Evolutionary conservation across 2,888 invertebrate species (phyloP), one percentile per base, ranked within the genome.

Genomic region (Diachrysia chrysitis): DNA sequence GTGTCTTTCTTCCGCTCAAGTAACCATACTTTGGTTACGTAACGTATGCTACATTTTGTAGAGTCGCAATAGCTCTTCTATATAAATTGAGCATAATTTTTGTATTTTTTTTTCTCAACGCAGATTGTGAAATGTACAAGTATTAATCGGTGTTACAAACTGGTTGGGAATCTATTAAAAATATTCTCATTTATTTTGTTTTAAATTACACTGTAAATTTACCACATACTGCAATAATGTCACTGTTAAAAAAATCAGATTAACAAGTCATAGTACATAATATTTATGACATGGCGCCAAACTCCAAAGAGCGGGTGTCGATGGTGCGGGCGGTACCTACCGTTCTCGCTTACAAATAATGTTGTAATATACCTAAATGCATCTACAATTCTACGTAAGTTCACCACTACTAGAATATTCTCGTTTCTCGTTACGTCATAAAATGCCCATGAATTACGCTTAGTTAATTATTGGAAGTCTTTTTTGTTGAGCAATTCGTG

Each of bases 401-500:
- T 63, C 6, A 67, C 66, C 56, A 66, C 56, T 58, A 70, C 55
- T 60, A 64, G 25, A 70, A 74, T 59, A 61, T 66, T 75, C 62
- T 74, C 48, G 71, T 84, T 66, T 75, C 61, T 68, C 61, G 71
- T 82, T 64, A 83, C 78, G 70, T 83, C 85, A 83, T 78, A 69
- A 85, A 83, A 69, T 76, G 67, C 48, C 65, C 42, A 55, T 66
- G 56, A 82, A 87, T 87, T 87, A 84, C 81, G 83, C 88, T 88
- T 86, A 84, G 88, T 69, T 90, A 90, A 93, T 93, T 79, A 82
- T 85, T 92, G 89, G 87, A 88, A 88, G 84, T 90, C 89, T 89
- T 89, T 91, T 79, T 93, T 90, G 91, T 91, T 89, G 88, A 90
- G 89, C 89, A 91, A 92, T 91, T 91, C 86, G 88, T 92, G 90